Percentiles rank a stretch among this genome's conserved stretches.
Conservation (phyloP, 2,797 vertebrate genomes). For the Ceryle rudis region DNA sequence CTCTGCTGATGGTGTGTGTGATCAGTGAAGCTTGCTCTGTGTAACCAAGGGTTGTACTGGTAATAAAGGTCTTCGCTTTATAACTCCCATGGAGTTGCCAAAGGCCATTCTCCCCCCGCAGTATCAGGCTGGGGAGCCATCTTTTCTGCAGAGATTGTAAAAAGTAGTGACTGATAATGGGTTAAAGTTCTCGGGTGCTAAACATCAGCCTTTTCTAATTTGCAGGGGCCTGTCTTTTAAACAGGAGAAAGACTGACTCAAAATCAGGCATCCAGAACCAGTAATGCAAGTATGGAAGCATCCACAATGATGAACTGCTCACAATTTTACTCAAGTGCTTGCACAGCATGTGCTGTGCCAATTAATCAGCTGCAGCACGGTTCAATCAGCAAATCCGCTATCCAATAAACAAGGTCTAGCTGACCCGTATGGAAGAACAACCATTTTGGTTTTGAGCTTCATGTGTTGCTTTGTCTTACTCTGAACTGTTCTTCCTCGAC, state of each 20-base stretch:
- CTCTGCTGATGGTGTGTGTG: too few species aligned
- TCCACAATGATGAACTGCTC: neutral
- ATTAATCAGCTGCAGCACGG: neutral
- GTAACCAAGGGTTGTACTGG: too few species aligned
- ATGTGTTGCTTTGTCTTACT: neutral
- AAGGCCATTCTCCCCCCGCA: neutral
- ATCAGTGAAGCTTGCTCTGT: too few species aligned
- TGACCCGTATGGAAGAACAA: neutral
- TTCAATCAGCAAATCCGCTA: neutral
- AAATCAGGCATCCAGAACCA: neutral
- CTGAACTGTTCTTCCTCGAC: neutral
- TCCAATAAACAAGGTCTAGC: neutral
- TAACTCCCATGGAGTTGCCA: too few species aligned
- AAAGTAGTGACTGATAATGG: neutral
- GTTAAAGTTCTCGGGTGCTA: neutral
- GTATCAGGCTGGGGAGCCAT: neutral
- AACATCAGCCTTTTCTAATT: neutral
- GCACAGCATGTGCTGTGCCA: neutral
- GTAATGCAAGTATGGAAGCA: neutral
- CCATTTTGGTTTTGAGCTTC: neutral
- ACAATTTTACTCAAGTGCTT: neutral
- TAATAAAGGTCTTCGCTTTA: too few species aligned
- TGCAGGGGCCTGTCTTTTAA: neutral
- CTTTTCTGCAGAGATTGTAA: neutral
- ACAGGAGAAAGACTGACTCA: neutral